Percentiles rank a stretch among this genome's conserved stretches.
Conservation (phyloP, 2,888 invertebrate species). For the Dolichopus griseipennis region DNA sequence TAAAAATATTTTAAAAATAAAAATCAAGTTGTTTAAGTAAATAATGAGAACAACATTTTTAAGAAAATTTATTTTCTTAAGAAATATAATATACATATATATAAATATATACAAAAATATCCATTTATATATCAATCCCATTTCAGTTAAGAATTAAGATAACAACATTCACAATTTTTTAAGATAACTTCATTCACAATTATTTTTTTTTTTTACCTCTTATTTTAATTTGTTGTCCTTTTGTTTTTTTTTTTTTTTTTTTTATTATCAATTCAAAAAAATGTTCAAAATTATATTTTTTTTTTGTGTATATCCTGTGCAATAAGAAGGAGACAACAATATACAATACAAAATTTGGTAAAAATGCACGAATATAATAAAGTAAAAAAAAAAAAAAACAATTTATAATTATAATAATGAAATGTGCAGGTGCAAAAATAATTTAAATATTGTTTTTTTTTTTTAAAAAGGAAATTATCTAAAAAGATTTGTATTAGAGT, state of each 20-base stretch:
- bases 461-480: not conserved
- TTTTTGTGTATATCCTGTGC: no score
- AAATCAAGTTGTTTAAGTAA: not conserved
- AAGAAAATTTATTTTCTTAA: not conserved
- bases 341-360: no score
- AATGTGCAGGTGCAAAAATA: conserved; percentile 2
- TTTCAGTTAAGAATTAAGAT: no score
- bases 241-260: no score
- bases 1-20: no score
- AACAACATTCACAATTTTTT: not conserved
- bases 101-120: no score
- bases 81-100: not conserved
- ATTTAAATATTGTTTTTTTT: not conserved
- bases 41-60: not conserved
- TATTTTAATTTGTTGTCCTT: no score
- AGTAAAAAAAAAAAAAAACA: not conserved
- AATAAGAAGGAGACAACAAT: not conserved
- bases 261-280: no score
- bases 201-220: no score
- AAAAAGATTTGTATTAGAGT: not conserved
- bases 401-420: not conserved
- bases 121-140: no score
- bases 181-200: not conserved
- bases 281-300: no score
- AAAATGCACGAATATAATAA: not conserved